These are phyloP conservation scores for Gadus chalcogrammus DNA, from an alignment of 2,113 vertebrate species.

Conservation along the genomic window DNA sequence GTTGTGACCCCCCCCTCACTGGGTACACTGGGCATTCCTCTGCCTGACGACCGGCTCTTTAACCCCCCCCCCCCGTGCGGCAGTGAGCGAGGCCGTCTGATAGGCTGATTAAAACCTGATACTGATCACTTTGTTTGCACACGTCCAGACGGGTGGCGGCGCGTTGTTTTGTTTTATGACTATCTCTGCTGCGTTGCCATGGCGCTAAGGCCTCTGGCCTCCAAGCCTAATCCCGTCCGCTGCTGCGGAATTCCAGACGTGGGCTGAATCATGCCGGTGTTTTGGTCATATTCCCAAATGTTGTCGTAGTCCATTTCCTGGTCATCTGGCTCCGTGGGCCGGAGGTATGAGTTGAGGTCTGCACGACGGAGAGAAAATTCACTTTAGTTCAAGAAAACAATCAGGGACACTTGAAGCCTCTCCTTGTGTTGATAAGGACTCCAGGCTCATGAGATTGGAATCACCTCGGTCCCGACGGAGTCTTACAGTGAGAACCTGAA, in stretches of 20 bases:
- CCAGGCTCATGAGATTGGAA: conserved; percentile 5
- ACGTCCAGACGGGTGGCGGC: conserved; percentile 63
- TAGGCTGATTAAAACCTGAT: conserved; percentile 57
- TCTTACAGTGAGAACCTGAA: conserved; percentile 32
- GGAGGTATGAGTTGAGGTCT: conserved; percentile 71
- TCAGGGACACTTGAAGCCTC: conserved; percentile 22
- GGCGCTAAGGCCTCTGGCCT: conserved; percentile 61
- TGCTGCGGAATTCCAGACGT: conserved; percentile 70
- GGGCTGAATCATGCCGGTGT: conserved; percentile 69
- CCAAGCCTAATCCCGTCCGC: conserved; percentile 68
- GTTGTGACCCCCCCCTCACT: conserved; percentile 5
- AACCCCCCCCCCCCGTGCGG: conserved; percentile 32
- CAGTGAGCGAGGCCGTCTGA: conserved; percentile 5
- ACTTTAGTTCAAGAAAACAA: conserved; percentile 35
- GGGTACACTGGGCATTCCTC: conserved; percentile 12
- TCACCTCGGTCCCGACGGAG: conserved; percentile 22
- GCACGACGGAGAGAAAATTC: conserved; percentile 38
- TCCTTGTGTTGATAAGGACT: conserved; percentile 28
- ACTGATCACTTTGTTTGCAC: conserved; percentile 71
- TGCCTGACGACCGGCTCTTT: conserved; percentile 20
- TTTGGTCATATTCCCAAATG: conserved; percentile 74
- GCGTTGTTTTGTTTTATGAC: conserved; percentile 72
- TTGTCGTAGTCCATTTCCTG: conserved; percentile 81
- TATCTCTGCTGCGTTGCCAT: conserved; percentile 75
- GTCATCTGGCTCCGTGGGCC: conserved; percentile 73